Conservation (phyloP, 2,797 vertebrate species). For the Vireo griseus region DNA sequence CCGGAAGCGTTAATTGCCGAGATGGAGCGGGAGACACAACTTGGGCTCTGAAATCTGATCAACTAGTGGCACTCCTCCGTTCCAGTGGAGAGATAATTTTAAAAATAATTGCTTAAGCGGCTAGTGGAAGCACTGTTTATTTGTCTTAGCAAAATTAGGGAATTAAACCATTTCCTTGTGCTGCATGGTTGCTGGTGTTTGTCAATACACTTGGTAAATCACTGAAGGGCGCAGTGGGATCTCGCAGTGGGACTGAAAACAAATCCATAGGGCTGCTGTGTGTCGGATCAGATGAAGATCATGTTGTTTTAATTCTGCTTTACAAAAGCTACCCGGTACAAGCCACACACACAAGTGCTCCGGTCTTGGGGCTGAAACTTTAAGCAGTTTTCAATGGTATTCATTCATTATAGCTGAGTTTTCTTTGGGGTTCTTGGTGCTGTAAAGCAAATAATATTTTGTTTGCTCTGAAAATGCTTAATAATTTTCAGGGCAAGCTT, state of each 20-base stretch:
- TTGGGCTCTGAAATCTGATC: not conserved
- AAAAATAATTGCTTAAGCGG: not conserved
- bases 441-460: not conserved
- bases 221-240: not conserved
- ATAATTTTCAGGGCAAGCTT: not conserved
- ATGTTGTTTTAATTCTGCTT: not conserved
- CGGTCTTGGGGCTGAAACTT: not conserved
- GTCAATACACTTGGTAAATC: not conserved
- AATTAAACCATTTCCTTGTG: not conserved
- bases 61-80: constrained; percentile 1
- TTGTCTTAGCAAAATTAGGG: not conserved
- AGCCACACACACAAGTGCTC: not conserved
- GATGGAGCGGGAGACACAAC: not conserved
- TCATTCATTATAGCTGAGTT: not conserved
- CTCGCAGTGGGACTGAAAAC: not conserved
- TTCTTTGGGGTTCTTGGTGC: not conserved
- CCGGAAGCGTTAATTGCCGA: not conserved
- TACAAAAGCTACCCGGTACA: not conserved
- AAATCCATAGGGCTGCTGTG: not conserved
- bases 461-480: not conserved
- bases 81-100: not conserved
- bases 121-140: not conserved
- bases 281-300: not conserved
- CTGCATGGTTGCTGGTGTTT: not conserved
- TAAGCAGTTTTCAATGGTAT: accelerated